Percentiles rank a stretch among this genome's conserved stretches.
Conservation (phyloP, 2,888 invertebrate genomes). For the Pristionchus fissidentatus region DNA sequence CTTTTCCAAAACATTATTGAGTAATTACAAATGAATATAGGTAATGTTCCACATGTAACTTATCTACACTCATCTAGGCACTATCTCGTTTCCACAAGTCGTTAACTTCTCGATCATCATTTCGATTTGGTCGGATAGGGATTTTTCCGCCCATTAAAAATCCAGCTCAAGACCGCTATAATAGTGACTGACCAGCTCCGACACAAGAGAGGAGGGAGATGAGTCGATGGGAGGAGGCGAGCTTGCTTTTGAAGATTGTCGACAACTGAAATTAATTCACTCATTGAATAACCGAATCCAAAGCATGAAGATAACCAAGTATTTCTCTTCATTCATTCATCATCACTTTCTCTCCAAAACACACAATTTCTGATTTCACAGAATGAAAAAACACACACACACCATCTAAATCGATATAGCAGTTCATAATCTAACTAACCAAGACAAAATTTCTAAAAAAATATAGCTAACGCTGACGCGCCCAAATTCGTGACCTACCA, state of each 20-base stretch:
- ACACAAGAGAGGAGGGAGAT: slow-evolving; percentile 60
- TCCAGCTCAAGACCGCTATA: not conserved
- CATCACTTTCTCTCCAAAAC: not conserved
- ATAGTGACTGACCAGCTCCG: slow-evolving; percentile 59
- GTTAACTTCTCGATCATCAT: not conserved
- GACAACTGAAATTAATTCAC: slow-evolving; percentile 13
- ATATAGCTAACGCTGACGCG: too few relatives aligned
- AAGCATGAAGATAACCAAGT: slow-evolving; percentile 77
- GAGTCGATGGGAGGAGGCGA: slow-evolving; percentile 61
- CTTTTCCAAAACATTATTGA: too few relatives aligned
- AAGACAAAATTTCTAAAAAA: too few relatives aligned
- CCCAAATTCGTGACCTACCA: too few relatives aligned
- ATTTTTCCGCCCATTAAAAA: not conserved
- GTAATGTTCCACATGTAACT: too few relatives aligned
- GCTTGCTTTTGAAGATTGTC: slow-evolving; percentile 21
- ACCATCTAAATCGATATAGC: too few relatives aligned
- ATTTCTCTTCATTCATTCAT: not conserved
- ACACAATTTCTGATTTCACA: not conserved
- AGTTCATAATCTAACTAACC: too few relatives aligned
- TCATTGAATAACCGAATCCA: slow-evolving; percentile 59
- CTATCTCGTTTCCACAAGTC: not conserved
- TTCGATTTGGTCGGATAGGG: not conserved
- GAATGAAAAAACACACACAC: too few relatives aligned
- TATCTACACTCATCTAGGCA: not conserved
- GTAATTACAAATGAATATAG: too few relatives aligned